Conservation (phyloP, 1,140 invertebrate genomes). For the Bilobella aurantiaca region DNA sequence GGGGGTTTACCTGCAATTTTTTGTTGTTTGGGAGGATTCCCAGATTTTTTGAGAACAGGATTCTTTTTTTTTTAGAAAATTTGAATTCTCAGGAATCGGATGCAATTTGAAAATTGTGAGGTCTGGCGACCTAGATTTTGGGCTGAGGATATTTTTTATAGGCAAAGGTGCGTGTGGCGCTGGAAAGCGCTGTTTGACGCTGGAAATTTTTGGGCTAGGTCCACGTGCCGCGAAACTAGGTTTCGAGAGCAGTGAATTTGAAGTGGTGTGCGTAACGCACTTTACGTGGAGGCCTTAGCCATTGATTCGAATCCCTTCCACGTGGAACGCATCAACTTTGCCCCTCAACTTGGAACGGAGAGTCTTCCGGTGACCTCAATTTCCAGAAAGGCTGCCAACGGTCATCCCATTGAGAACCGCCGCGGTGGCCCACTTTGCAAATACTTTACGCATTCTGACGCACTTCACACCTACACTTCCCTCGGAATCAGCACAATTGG, state of each 20-base stretch:
- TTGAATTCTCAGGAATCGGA: no score
- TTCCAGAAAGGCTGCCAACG: conserved; percentile 6
- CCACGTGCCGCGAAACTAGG: background rate
- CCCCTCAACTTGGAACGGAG: conserved; percentile 10
- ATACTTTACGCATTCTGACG: no score
- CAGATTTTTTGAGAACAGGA: no score
- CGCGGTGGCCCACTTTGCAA: no score
- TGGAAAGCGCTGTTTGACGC: background rate
- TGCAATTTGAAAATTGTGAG: no score
- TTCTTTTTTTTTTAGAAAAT: no score
- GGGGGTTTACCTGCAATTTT: no score
- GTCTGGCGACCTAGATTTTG: no score
- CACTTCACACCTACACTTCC: background rate
- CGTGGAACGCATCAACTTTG: conserved; percentile 29
- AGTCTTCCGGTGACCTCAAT: background rate
- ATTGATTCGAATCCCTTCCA: conserved; percentile 4
- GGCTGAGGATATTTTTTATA: no score
- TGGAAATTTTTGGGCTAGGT: background rate
- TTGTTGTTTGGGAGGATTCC: no score
- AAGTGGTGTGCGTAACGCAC: background rate
- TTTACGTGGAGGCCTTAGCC: background rate
- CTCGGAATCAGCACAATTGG: no score
- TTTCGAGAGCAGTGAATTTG: background rate
- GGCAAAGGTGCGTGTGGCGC: no score
- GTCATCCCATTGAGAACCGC: background rate